Conservation (phyloP, 2,797 vertebrate species). For the Pipistrellus pygmaeus region DNA sequence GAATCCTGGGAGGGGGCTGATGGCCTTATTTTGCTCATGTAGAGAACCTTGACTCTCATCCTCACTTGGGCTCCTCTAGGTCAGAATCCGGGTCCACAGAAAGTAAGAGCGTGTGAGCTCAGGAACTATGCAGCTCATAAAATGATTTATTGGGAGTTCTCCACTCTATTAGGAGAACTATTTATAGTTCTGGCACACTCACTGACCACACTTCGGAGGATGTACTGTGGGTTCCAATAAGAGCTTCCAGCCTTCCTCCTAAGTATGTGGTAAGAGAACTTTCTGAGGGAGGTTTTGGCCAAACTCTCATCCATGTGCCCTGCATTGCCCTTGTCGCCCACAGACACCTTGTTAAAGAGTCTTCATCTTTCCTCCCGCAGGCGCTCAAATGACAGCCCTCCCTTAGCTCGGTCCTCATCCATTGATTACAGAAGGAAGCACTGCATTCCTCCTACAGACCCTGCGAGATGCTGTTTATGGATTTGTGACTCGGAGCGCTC, state of each 20-base stretch:
- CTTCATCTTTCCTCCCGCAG: neutral
- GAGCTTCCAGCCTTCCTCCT: neutral
- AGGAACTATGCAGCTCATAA: neutral
- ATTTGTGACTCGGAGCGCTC: neutral
- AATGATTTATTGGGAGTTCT: neutral
- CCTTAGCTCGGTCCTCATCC: neutral
- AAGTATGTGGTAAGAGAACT: conserved; percentile 26
- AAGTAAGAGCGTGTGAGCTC: neutral
- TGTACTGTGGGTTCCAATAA: neutral
- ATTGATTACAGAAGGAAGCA: neutral
- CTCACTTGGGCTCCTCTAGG: neutral
- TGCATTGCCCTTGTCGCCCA: neutral
- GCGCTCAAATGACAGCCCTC: neutral
- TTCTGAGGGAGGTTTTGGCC: neutral
- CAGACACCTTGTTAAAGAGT: neutral
- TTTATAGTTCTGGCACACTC: neutral
- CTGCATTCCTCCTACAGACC: neutral
- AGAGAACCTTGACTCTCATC: neutral
- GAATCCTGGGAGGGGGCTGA: neutral
- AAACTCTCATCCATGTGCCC: neutral
- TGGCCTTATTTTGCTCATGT: accelerated
- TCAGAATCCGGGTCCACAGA: neutral
- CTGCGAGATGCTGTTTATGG: neutral
- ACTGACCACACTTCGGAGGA: neutral
- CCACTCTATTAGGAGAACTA: conserved; percentile 14